Evolutionary conservation across 92 coral and sea anemone genomes (phyloP).

Genomic region (Palythoa grandis): DNA sequence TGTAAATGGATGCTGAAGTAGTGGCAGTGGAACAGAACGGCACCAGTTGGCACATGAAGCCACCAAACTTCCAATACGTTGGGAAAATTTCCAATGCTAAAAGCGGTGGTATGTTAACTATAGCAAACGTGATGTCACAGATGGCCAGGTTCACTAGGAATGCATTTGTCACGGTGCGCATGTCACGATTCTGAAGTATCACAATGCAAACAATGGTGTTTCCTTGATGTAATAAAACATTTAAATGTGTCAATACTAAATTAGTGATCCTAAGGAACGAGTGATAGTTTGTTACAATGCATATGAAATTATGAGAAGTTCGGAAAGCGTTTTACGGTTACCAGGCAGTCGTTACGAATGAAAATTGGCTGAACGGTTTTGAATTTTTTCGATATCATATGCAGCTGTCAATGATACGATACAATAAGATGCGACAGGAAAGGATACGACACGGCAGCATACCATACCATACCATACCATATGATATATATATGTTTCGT

Average conservation of each 20-base stretch:
- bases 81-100: constrained; percentile 62
- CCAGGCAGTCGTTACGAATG: no score
- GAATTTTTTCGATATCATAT: no score
- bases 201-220: constrained; percentile 85
- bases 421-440: no score
- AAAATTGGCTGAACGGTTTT: no score
- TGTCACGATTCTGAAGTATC: constrained; percentile 71
- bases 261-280: no score
- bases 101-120: constrained; percentile 73
- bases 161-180: constrained; percentile 93
- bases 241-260: not conserved
- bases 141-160: constrained; percentile 86
- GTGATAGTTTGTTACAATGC: no score
- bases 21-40: constrained; percentile 67
- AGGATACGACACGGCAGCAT: no score
- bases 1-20: constrained; percentile 77
- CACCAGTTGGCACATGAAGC: constrained; percentile 62
- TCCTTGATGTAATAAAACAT: constrained; percentile 53
- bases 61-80: constrained; percentile 76
- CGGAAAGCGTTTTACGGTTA: no score
- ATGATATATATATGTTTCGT: no score
- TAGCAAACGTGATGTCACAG: constrained; percentile 80
- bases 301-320: no score
- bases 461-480: no score
- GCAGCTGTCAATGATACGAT: no score